These are phyloP conservation scores for Pachypsylla venusta DNA, from an alignment of 1,140 invertebrate species.

Conservation along the genomic window DNA sequence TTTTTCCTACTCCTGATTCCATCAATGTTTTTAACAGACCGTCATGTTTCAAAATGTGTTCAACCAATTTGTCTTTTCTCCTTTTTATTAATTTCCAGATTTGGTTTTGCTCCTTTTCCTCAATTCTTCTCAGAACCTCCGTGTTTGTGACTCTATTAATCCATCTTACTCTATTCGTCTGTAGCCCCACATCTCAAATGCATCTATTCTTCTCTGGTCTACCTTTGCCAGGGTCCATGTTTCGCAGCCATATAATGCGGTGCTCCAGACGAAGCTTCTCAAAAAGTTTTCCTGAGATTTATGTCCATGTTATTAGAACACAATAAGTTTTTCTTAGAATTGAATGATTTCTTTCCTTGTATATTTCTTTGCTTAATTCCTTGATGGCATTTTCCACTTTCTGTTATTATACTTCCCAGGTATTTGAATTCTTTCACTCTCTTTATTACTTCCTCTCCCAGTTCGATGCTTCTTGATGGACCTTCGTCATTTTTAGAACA, in stretches of 20 bases:
- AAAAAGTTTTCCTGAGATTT: neutral
- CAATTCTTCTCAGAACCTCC: slow-evolving; percentile 12
- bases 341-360: slow-evolving; percentile 2
- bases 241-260: slow-evolving; percentile 16
- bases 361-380: slow-evolving; percentile 9
- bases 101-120: slow-evolving; percentile 9
- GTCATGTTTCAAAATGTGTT: slow-evolving; percentile 5
- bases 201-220: slow-evolving; percentile 20
- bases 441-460: neutral
- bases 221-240: slow-evolving; percentile 21
- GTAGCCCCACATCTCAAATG: slow-evolving; percentile 25
- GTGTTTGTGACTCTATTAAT: slow-evolving; percentile 10
- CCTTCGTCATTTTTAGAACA: neutral
- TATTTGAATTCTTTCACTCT: neutral
- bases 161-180: slow-evolving; percentile 19
- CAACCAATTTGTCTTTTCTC: slow-evolving; percentile 11
- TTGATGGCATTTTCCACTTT: neutral
- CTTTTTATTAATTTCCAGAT: slow-evolving; percentile 11
- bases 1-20: slow-evolving; percentile 5
- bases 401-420: slow-evolving; percentile 11
- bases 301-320: neutral
- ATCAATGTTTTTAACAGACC: neutral
- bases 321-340: slow-evolving; percentile 11
- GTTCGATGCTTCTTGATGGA: neutral
- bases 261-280: slow-evolving; percentile 8